phyloP scores from a whole-genome alignment of 2,888 invertebrate genomes.

The Philonicus albiceps region DNA sequence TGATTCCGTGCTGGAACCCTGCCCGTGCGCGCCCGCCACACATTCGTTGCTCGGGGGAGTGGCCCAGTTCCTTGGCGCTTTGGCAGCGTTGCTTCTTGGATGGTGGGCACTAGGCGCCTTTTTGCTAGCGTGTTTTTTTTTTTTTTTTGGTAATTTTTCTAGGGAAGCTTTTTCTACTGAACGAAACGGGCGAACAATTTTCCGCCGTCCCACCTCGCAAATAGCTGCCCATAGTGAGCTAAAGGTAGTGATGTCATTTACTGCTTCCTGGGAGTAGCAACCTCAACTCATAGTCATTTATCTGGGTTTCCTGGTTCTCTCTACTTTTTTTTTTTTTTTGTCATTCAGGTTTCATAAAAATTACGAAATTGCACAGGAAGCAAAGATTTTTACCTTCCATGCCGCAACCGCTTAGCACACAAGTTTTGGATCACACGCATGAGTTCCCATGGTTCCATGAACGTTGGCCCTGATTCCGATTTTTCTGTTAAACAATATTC shows the following conservation, averaged over 20 bases:
- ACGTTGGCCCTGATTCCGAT: neutral
- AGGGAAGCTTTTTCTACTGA: neutral
- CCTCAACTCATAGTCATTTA: neutral
- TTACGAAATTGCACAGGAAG: neutral
- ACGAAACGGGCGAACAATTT: neutral
- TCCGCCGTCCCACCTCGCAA: neutral
- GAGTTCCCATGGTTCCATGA: neutral
- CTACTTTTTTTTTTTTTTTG: neutral
- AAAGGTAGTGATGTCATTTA: constrained; percentile 28
- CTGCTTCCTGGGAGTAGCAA: constrained; percentile 15
- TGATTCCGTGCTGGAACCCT: constrained; percentile 48
- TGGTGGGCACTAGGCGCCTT: neutral
- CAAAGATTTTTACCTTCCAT: neutral
- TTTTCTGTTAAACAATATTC: neutral
- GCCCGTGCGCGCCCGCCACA: constrained; percentile 12
- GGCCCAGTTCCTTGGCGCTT: constrained; percentile 41
- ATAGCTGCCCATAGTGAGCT: neutral
- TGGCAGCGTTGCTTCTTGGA: neutral
- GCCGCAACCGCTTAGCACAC: neutral
- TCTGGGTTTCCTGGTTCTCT: neutral
- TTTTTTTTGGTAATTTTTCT: constrained; percentile 34
- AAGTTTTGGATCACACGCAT: neutral
- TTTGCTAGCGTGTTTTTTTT: constrained; percentile 1
- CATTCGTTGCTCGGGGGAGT: constrained; percentile 43
- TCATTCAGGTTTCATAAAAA: neutral